Percentiles rank a stretch among this genome's conserved stretches.
These are phyloP conservation scores for Notodromas monacha DNA, from an alignment of 2,888 invertebrate species.

Conservation along the genomic window DNA sequence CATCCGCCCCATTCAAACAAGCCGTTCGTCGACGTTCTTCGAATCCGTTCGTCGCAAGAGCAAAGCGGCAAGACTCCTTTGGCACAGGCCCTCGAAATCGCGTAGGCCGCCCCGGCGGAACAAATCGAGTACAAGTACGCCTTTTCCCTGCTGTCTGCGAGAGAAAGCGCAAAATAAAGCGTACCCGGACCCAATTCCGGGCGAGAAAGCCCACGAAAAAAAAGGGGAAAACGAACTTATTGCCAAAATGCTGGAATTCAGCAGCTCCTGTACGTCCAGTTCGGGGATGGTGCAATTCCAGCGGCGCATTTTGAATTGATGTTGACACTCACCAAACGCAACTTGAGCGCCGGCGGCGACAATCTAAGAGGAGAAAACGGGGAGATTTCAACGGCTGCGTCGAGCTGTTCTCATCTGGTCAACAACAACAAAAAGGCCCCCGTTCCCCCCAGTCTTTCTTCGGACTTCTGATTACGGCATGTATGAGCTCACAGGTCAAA, in stretches of 20 bases:
- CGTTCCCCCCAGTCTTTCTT: no score
- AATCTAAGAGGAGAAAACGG: slow-evolving; percentile 25
- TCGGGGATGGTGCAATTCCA: slow-evolving; percentile 60
- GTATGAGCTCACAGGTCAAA: no score
- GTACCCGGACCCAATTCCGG: slow-evolving; percentile 27
- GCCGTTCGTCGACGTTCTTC: slow-evolving; percentile 30
- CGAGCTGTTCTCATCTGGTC: no score
- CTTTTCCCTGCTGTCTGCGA: slow-evolving; percentile 52
- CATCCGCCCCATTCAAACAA: slow-evolving; percentile 58
- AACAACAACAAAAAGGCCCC: no score
- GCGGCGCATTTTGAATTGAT: slow-evolving; percentile 49
- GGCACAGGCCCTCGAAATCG: slow-evolving; percentile 53
- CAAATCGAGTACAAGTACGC: slow-evolving; percentile 63
- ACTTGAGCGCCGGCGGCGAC: slow-evolving; percentile 44
- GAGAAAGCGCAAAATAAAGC: background rate
- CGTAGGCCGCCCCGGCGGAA: slow-evolving; percentile 58
- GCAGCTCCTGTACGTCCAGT: no score
- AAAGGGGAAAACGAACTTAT: slow-evolving; percentile 18
- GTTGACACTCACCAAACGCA: slow-evolving; percentile 61
- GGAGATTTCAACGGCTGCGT: no score
- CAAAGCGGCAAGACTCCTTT: slow-evolving; percentile 56
- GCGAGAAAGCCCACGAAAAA: no score
- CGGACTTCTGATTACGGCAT: no score
- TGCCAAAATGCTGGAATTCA: no score
- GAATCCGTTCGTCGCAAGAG: slow-evolving; percentile 48